Conservation (phyloP, 2,797 vertebrate species). For the Myioborus melanocephalus region DNA sequence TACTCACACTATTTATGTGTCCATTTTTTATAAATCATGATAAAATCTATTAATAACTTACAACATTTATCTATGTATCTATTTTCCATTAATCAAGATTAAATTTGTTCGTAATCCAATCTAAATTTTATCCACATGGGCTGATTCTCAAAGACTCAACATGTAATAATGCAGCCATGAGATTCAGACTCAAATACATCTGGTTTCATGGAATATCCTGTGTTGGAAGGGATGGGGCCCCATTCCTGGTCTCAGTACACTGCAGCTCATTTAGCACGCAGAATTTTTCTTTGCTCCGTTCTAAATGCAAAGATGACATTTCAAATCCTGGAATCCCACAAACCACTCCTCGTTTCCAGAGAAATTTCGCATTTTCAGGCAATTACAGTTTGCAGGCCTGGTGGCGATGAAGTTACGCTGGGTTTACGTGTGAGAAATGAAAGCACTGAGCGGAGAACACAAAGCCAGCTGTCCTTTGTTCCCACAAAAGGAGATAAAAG, state of each 20-base stretch:
- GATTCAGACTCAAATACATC: accelerated
- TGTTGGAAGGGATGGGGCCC: neutral
- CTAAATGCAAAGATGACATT: neutral
- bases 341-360: neutral
- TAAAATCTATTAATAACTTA: neutral
- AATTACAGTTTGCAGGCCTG: neutral
- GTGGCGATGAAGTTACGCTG: neutral
- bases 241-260: neutral
- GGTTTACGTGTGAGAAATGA: neutral
- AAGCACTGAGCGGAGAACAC: neutral
- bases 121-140: neutral
- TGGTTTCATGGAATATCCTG: neutral
- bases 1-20: neutral
- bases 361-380: neutral
- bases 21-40: neutral
- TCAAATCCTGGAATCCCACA: neutral
- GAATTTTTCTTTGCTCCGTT: neutral
- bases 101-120: neutral
- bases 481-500: constrained; percentile 19
- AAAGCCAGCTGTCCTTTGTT: constrained; percentile 11
- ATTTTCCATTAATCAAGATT: neutral
- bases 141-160: neutral
- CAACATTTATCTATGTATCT: neutral
- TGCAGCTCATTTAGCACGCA: neutral
- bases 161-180: accelerated